phyloP scores from a whole-genome alignment of 2,888 invertebrate genomes.

The Ichneumon xanthorius region DNA sequence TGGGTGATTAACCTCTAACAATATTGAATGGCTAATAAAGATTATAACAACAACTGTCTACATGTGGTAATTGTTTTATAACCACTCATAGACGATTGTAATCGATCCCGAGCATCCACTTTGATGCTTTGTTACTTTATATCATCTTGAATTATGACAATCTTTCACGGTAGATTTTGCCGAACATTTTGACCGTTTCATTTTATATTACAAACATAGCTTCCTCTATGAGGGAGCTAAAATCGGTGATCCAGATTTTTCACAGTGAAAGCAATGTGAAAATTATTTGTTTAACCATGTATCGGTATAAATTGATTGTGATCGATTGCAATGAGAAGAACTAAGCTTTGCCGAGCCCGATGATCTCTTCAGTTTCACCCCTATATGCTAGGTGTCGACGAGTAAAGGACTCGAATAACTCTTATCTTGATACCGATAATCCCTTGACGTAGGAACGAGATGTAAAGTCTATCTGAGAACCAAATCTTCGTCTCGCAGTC shows the following conservation, averaged over 20 bases:
- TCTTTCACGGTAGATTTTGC: too few species aligned
- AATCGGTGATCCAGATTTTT: too few species aligned
- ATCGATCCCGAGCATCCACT: conserved; percentile 1
- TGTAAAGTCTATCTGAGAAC: conserved; percentile 41
- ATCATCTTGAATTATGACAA: too few species aligned
- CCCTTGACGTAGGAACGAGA: conserved; percentile 33
- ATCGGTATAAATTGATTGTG: not conserved
- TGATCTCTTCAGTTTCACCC: conserved; percentile 6
- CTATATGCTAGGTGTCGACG: conserved; percentile 23
- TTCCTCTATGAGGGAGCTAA: too few species aligned
- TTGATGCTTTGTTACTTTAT: too few species aligned
- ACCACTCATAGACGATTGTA: conserved; percentile 15
- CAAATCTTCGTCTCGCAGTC: conserved; percentile 17
- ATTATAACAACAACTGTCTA: not conserved
- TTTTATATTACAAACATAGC: too few species aligned
- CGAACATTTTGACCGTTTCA: too few species aligned
- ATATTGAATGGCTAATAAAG: too few species aligned
- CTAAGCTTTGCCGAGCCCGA: conserved; percentile 14
- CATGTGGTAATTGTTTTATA: conserved; percentile 20
- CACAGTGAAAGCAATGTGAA: too few species aligned
- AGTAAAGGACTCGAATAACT: conserved; percentile 14
- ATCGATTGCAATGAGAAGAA: not conserved
- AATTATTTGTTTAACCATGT: not conserved
- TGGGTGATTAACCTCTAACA: too few species aligned
- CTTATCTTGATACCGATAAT: conserved; percentile 41